Base-by-base conservation (phyloP, 1,140 invertebrate genomes). In the Macrotrachela quadricornifera region DNA sequence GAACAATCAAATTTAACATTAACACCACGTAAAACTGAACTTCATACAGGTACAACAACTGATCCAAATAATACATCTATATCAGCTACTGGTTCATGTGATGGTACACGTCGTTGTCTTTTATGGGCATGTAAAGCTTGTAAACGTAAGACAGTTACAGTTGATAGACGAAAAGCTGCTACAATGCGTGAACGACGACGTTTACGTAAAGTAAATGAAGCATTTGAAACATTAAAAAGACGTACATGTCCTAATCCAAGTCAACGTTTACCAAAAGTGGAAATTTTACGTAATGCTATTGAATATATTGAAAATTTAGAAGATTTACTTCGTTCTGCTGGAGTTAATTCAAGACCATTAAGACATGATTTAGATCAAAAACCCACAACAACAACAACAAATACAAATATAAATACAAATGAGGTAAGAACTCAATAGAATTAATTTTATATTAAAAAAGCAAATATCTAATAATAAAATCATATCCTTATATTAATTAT, bases 221-320 rank as follows among this genome's bases (percentile, higher is more conserved):
- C 91, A 0, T 96, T 95, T 69, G 91, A 95, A 68, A 78, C 86
- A 36, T 70, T 96, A 42, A 90, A 95, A 64, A 73, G 82, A 61
- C 71, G 88, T 57, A 91, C 90, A 0, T 85, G 87, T 61, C 80
- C 83, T 55, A 94, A 94, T 69, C 85, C 85, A 1, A 88, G 85
- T 63, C 90, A 95, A 65, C 73, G 90, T 50, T 73, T 95, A 60
- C 88, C 91, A 6, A 96, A 96, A 74, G 83, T 96, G 49, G 90
- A 96, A 71, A 95, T 96, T 58, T 74, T 96, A 16, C 74, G 88
- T 57, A 88, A 87, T 63, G 90, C 90, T 39, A 96, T 96, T 62
- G 90, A 95, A 60, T 95, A 96, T 66, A 96, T 96, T 58, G 88
- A 94, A 65, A 83, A 82, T 60, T 70, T 95, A 57, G 90, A 95